phyloP scores from a whole-genome alignment of 2,113 vertebrate genomes.

The Helogale parvula region DNA sequence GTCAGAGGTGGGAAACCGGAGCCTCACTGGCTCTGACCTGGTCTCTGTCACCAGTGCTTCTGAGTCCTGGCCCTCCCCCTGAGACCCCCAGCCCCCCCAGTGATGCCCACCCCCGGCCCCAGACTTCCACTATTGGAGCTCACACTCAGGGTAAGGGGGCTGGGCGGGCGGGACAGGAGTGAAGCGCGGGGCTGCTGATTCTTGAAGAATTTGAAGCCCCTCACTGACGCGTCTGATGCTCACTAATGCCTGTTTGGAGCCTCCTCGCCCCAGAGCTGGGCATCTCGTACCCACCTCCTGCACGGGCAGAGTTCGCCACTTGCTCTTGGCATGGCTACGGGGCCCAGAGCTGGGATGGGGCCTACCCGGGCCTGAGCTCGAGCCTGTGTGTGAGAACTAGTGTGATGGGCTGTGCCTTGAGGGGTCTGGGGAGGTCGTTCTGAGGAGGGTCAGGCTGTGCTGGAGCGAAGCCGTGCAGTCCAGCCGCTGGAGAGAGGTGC shows the following conservation, averaged over 20 bases:
- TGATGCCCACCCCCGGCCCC: constrained; percentile 75
- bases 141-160: constrained; percentile 79
- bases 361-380: background rate
- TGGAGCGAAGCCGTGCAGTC: background rate
- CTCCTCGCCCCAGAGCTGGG: background rate
- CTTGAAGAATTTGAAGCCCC: background rate
- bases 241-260: constrained; percentile 67
- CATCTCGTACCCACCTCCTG: background rate
- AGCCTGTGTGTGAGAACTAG: background rate
- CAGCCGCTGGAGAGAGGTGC: background rate
- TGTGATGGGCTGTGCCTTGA: background rate
- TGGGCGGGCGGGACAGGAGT: constrained; percentile 61
- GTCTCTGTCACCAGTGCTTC: constrained; percentile 82
- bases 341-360: background rate
- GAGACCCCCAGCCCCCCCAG: constrained; percentile 78
- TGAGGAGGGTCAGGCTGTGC: background rate
- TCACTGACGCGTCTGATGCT: constrained; percentile 31
- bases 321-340: constrained; percentile 60
- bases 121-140: constrained; percentile 80
- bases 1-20: background rate
- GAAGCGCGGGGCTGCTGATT: constrained; percentile 48
- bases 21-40: constrained; percentile 78
- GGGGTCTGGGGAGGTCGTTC: background rate
- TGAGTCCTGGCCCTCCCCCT: constrained; percentile 77
- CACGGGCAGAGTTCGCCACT: constrained; percentile 7